Base-by-base conservation (phyloP, 2,113 vertebrate genomes). In the Cynoglossus semilaevis region DNA sequence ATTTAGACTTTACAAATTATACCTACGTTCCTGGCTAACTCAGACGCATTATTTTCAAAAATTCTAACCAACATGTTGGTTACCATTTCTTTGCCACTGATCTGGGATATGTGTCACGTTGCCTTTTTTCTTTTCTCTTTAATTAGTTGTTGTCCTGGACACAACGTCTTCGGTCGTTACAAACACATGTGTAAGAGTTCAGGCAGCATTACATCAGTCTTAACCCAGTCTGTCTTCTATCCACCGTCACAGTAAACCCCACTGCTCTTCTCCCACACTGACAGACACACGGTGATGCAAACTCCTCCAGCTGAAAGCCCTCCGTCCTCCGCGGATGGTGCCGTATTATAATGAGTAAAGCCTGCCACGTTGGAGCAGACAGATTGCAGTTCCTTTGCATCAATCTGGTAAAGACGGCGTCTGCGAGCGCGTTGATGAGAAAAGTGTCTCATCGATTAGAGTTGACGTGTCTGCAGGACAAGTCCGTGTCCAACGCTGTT, bases 271-370 rank as follows among this genome's bases (percentile, higher is more conserved):
- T 58, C 51, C 43, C 29, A 15, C 47, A 49, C 54, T 53, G 51
- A 65, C 70, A 66, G 71, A 51, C 46, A 51, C 46, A 57, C 15
- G 5, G 53, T 41, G 58, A 69, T 49, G 43, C 51, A 36, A 51
- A 29, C 58, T 36, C 41, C 63, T 43, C 51, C 61, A 50, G 52
- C 50, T 41, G 12, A 38, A 29, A 59, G 50, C 36, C 0, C 45
- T 67, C 53, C 15, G 48, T 38, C 44, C 48, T 41, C 54, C 15
- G 69, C 52, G 43, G 29, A 53, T 52, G 55, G 19, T 15, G 44
- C 9, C 43, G 50, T 59, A 56, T n/a, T 45, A 49, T 66, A 74
- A 64, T 61, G 48, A 74, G 41, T 45, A 22, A 67, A 37, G 34
- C 11, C 15, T 36, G n/a, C 18, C 29, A 62, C 48, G 29, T 58